These are phyloP conservation scores for Chloropsis hardwickii DNA, from an alignment of 2,113 vertebrate species.

Conservation along the genomic window DNA sequence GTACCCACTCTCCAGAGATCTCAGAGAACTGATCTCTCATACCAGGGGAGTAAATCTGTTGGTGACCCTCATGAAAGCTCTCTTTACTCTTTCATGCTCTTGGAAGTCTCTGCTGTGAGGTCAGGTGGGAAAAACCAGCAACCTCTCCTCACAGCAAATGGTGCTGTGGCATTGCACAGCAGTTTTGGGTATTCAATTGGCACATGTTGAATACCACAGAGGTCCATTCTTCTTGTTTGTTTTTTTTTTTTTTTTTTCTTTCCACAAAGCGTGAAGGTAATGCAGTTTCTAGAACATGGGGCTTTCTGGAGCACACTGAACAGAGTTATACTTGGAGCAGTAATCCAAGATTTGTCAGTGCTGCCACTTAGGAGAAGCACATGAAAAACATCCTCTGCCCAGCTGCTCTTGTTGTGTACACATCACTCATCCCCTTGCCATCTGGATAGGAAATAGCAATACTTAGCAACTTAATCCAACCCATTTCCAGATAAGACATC, in stretches of 20 bases:
- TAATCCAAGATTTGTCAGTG: neutral
- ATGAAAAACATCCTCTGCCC: neutral
- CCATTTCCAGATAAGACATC: neutral
- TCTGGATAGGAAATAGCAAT: neutral
- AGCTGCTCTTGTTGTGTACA: neutral
- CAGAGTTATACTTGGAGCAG: neutral
- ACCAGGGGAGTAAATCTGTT: fast-evolving
- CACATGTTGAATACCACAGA: neutral
- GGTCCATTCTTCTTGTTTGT: neutral
- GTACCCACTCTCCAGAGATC: too few species aligned
- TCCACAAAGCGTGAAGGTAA: neutral
- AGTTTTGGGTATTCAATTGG: neutral
- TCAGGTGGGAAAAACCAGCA: neutral
- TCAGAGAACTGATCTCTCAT: fast-evolving
- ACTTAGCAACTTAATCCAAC: neutral
- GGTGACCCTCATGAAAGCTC: fast-evolving
- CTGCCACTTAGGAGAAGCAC: neutral
- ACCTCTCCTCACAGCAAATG: neutral
- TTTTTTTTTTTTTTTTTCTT: neutral
- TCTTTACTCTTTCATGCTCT: neutral
- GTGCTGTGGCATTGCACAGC: fast-evolving
- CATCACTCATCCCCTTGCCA: neutral
- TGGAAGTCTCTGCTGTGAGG: neutral
- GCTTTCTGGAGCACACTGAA: neutral
- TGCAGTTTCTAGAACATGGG: neutral